Evolutionary conservation across 2,888 invertebrate species (phyloP).

Genomic region (Diadegma fenestrale): DNA sequence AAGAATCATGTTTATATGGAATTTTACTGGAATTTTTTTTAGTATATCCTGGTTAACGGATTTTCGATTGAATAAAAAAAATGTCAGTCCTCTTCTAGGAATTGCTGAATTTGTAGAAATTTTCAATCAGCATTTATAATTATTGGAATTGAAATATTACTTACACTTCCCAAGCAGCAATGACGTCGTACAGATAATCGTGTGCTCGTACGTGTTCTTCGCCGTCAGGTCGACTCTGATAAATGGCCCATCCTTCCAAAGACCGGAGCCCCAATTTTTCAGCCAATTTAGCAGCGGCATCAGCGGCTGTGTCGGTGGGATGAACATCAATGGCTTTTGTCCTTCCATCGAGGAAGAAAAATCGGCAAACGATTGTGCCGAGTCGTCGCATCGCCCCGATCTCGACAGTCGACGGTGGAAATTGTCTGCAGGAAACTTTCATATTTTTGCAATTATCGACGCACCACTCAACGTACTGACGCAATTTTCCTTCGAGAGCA

Average conservation of each 20-base stretch:
- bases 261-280: conserved; percentile 94
- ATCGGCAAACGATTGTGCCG: conserved; percentile 96
- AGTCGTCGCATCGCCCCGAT: conserved; percentile 96
- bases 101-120: not conserved
- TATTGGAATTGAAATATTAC: conserved; percentile 75
- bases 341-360: conserved; percentile 97
- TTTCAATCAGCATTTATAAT: not conserved
- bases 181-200: conserved; percentile 96
- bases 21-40: not conserved
- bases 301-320: conserved; percentile 96
- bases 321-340: conserved; percentile 98
- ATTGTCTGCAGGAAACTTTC: conserved; percentile 92
- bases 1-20: not conserved
- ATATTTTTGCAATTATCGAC: conserved; percentile 96
- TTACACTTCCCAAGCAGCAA: conserved; percentile 97
- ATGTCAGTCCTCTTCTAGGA: not conserved
- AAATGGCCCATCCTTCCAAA: conserved; percentile 97
- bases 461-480: conserved; percentile 97
- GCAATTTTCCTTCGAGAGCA: conserved; percentile 89
- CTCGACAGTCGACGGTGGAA: conserved; percentile 96
- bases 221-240: conserved; percentile 93
- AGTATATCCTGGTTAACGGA: not conserved
- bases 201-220: conserved; percentile 96
- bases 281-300: conserved; percentile 94
- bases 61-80: too few species aligned